A percentile compares a stretch with the other conserved stretches of the same genome.
Evolutionary conservation across 2,888 invertebrate genomes (phyloP).

Genomic region (Antitype chi): DNA sequence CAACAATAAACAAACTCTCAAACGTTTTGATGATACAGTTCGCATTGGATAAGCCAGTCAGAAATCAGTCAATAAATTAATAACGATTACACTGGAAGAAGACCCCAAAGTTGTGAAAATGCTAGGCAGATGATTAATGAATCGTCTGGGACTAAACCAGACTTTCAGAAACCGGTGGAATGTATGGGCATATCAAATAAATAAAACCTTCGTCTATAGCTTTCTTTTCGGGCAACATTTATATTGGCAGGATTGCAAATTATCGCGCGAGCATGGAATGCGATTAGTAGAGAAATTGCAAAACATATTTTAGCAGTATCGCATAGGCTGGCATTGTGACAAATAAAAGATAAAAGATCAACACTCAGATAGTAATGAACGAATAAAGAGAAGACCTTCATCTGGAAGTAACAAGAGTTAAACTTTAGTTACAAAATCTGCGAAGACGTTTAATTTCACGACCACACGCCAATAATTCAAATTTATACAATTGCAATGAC

Average conservation of each 20-base stretch:
- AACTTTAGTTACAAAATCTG: neutral
- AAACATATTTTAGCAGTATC: conserved; percentile 1
- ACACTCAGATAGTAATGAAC: neutral
- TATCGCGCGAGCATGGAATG: neutral
- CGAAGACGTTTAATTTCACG: neutral
- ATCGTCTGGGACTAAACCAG: too few species aligned
- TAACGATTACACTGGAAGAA: too few species aligned
- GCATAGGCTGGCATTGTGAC: neutral
- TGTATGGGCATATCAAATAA: neutral
- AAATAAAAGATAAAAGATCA: neutral
- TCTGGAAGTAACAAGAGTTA: neutral
- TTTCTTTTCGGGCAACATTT: neutral
- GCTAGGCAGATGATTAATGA: too few species aligned
- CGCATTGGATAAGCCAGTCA: neutral
- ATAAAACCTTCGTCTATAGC: neutral
- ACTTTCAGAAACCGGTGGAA: too few species aligned
- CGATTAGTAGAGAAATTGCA: neutral
- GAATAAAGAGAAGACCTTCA: neutral
- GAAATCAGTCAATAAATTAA: neutral
- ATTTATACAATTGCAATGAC: neutral
- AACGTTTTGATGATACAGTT: neutral
- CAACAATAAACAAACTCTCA: neutral
- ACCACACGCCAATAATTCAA: neutral
- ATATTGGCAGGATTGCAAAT: neutral
- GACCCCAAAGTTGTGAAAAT: too few species aligned